Percentiles rank a stretch among this genome's conserved stretches.
Evolutionary conservation across 2,113 vertebrate species (phyloP).

Genomic region (Sardina pilchardus): DNA sequence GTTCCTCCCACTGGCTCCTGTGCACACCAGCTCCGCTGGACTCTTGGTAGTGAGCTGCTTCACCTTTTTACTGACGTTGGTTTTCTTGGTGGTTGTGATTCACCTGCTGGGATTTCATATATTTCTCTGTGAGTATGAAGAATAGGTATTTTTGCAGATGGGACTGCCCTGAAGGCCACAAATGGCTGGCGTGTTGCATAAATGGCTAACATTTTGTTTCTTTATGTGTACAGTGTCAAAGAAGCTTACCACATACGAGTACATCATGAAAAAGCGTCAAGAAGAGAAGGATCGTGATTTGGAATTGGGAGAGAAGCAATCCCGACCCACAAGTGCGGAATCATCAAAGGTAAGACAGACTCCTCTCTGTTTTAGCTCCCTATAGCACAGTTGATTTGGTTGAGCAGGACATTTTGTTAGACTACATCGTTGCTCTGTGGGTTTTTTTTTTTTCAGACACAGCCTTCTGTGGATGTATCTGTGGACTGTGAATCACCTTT

Average conservation of each 20-base stretch:
- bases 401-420: background rate
- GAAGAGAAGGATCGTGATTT: conserved; percentile 45
- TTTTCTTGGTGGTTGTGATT: conserved; percentile 64
- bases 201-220: background rate
- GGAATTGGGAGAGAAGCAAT: conserved; percentile 35
- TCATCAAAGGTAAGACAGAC: conserved; percentile 50
- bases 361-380: background rate
- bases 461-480: conserved; percentile 43
- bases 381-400: background rate
- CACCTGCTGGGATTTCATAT: conserved; percentile 76
- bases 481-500: conserved; percentile 62
- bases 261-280: conserved; percentile 56
- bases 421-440: background rate
- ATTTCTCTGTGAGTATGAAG: conserved; percentile 70
- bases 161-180: background rate
- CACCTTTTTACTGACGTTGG: conserved; percentile 59
- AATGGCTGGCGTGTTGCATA: background rate
- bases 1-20: conserved; percentile 70
- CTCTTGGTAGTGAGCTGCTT: conserved; percentile 61
- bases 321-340: conserved; percentile 28
- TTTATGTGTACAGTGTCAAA: conserved; percentile 64
- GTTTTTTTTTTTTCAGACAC: conserved; percentile 28
- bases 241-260: conserved; percentile 73
- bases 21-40: conserved; percentile 58
- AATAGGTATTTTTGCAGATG: background rate